Base-by-base conservation (phyloP, 2,888 invertebrate genomes). In the Drosophila kanekoi region DNA sequence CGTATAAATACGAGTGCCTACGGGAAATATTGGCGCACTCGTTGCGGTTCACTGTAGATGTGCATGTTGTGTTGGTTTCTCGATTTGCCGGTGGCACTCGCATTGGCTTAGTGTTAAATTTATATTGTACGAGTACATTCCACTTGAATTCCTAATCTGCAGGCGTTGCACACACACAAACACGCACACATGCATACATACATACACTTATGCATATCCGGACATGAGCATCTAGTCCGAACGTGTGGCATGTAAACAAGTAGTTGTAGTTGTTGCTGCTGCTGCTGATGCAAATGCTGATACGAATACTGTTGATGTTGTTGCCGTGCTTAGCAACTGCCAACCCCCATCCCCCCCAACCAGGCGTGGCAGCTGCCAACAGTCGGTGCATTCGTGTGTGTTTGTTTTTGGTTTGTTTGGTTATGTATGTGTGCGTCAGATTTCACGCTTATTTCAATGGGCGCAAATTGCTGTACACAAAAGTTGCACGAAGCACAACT, bases 81-180 rank as follows among this genome's bases (percentile, higher is more conserved):
- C 28, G 35, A 41, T 33, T 64, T 47, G 37, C 13, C n/a, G 32
- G 18, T 11, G 13, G 16, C 28, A 33, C 48, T 16, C 44, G 48
- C 18, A 28, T 18, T 56, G 45, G 40, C 41, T 67, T 52, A 43
- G 57, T 38, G 60, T 51, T 33, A 51, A 64, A 64, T 76, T 56
- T 75, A 70, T 69, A 51, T 49, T 53, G 56, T 54, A 28, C 28
- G 28, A 28, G 28, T 28, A 49, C 64, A 70, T 81, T 81, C 66
- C 83, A 74, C 77, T 72, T 87, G 83, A 77, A 75, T 87, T 82
- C 69, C 80, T 78, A 78, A 86, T 85, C 79, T 72, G 75, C 16
- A 54, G 51, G 51, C 23, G 71, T 58, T 78, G 67, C 72, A 43
- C 49, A 43, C 43, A 16, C 45, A 43, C 8, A 28, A 18, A 40